A percentile compares a stretch with the other conserved stretches of the same genome.
Conservation (phyloP, 1,140 invertebrate species). For the Hirudo medicinalis region DNA sequence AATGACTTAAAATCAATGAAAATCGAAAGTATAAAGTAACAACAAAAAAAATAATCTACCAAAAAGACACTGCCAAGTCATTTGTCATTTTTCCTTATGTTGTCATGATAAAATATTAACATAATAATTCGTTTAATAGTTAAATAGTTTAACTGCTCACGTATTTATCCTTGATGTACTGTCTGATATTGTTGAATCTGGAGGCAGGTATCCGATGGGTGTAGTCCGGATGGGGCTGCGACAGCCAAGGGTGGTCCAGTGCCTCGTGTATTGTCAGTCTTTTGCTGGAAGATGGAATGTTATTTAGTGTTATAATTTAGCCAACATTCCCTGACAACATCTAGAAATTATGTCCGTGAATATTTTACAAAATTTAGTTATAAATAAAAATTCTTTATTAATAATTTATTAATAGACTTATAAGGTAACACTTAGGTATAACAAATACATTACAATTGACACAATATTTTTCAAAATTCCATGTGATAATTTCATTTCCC, state of each 20-base stretch:
- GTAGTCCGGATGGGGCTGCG: slow-evolving; percentile 48
- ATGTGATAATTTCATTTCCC: not conserved
- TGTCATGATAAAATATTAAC: no score
- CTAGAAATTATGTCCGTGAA: not conserved
- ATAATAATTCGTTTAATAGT: not conserved
- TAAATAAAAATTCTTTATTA: not conserved
- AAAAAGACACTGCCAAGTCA: no score
- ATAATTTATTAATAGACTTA: not conserved
- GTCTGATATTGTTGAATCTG: slow-evolving; percentile 69
- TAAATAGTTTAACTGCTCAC: slow-evolving; percentile 31
- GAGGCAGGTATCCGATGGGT: slow-evolving; percentile 53
- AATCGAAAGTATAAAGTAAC: no score
- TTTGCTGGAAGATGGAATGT: slow-evolving; percentile 51
- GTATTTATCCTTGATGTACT: slow-evolving; percentile 59
- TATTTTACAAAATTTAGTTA: not conserved
- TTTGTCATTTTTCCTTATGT: not conserved
- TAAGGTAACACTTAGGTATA: not conserved
- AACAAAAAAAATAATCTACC: no score
- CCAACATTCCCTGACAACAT: no score
- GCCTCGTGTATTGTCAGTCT: slow-evolving; percentile 96
- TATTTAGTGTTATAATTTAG: no score
- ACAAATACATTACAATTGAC: no score
- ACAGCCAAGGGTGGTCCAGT: slow-evolving; percentile 83
- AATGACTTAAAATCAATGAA: no score
- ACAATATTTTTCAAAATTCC: no score